A percentile compares a stretch with the other conserved stretches of the same genome.
Evolutionary conservation across 2,113 vertebrate genomes (phyloP).

Genomic region (Myotis lucifugus): DNA sequence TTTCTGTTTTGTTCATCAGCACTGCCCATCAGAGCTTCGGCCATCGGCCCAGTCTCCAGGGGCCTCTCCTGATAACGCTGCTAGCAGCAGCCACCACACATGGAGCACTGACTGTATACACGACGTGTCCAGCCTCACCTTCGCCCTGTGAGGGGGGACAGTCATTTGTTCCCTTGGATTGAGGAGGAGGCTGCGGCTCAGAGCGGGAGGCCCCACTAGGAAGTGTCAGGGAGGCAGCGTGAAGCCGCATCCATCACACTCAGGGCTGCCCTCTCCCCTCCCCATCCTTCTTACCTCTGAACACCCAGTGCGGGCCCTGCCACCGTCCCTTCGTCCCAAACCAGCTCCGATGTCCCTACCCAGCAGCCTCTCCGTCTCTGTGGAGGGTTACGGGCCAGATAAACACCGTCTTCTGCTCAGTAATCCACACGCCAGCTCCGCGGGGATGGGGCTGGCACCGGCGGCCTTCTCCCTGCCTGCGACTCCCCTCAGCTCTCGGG

Average conservation of each 20-base stretch:
- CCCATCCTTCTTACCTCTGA: neutral
- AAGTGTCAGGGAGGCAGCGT: rapidly evolving
- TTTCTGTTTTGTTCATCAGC: neutral
- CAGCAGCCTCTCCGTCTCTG: no score
- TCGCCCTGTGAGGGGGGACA: neutral
- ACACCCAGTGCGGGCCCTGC: rapidly evolving
- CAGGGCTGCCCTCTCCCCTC: rapidly evolving
- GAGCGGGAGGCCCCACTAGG: neutral
- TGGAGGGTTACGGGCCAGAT: neutral
- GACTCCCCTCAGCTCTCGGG: neutral
- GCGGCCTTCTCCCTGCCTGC: neutral
- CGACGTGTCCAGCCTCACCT: rapidly evolving
- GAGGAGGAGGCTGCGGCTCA: neutral
- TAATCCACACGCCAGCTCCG: neutral
- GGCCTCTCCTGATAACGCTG: neutral
- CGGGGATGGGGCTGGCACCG: neutral
- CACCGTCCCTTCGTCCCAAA: neutral
- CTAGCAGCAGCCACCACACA: rapidly evolving
- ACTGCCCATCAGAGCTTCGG: rapidly evolving
- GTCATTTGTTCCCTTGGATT: neutral
- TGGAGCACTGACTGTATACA: rapidly evolving
- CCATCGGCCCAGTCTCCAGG: rapidly evolving
- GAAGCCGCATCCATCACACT: neutral
- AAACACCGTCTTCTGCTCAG: neutral
- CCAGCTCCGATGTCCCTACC: neutral